Evolutionary conservation across 2,797 vertebrate species (phyloP).

Genomic region (Margarornis squamiger): DNA sequence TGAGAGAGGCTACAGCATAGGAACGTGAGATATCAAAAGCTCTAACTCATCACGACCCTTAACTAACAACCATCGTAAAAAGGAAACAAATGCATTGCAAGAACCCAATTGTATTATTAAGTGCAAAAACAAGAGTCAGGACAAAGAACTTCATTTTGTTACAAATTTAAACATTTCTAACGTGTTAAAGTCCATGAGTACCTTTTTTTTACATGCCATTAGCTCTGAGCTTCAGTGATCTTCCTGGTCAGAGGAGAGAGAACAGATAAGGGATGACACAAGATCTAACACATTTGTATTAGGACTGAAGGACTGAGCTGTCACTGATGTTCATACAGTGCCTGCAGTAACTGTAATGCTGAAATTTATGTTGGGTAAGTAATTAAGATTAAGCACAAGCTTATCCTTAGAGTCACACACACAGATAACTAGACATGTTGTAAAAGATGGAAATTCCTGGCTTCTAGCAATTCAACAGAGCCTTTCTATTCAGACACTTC

Average conservation of each 20-base stretch:
- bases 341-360: not conserved
- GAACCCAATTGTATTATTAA: constrained; percentile 4
- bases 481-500: not conserved
- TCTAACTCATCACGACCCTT: not conserved
- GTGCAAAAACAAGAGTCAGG: constrained; percentile 17
- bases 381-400: not conserved
- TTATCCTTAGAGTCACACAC: not conserved
- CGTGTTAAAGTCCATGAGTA: accelerated
- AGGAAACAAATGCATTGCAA: not conserved
- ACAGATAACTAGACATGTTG: not conserved
- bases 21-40: not conserved
- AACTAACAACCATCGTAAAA: not conserved
- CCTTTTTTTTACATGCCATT: not conserved
- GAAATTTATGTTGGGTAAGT: not conserved
- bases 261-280: not conserved
- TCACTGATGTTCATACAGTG: not conserved
- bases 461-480: not conserved
- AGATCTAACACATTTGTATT: not conserved
- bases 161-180: not conserved
- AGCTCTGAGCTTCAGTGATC: not conserved
- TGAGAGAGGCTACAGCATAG: not conserved
- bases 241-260: not conserved
- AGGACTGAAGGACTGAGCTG: not conserved
- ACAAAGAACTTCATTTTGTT: not conserved
- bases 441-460: not conserved